These are phyloP conservation scores for Passer montanus DNA, from an alignment of 2,113 vertebrate species.

Conservation along the genomic window DNA sequence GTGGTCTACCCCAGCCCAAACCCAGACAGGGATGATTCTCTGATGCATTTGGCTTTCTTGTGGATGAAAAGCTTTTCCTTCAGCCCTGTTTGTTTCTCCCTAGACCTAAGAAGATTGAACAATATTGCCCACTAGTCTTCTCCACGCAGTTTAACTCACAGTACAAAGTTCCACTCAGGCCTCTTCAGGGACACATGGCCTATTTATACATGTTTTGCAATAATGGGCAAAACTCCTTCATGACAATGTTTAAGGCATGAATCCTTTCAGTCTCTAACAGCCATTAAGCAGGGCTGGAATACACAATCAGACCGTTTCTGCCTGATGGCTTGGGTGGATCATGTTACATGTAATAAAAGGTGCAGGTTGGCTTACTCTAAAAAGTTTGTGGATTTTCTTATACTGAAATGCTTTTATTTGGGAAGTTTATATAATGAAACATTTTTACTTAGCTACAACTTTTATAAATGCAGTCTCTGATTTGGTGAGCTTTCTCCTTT, in stretches of 20 bases:
- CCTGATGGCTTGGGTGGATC: background rate
- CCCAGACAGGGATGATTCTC: background rate
- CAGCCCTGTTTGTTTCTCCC: background rate
- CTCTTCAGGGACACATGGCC: accelerated
- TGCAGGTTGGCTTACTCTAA: background rate
- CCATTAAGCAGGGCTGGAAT: background rate
- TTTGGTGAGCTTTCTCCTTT: background rate
- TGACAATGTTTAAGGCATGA: background rate
- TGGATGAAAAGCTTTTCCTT: background rate
- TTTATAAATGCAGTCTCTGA: background rate
- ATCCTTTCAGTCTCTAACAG: background rate
- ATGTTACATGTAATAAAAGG: background rate
- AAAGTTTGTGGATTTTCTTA: background rate
- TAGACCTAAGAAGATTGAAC: background rate
- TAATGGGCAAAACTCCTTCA: background rate
- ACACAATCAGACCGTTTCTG: background rate
- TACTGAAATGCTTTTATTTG: background rate
- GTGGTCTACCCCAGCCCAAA: background rate
- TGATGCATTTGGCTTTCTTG: background rate
- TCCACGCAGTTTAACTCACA: accelerated
- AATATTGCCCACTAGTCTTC: accelerated
- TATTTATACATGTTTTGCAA: background rate
- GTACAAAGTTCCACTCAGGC: background rate
- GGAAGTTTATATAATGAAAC: background rate
- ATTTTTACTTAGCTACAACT: background rate